A percentile compares a stretch with the other conserved stretches of the same genome.
Conservation (phyloP, 2,888 invertebrate species). For the Nasonovia ribisnigri region DNA sequence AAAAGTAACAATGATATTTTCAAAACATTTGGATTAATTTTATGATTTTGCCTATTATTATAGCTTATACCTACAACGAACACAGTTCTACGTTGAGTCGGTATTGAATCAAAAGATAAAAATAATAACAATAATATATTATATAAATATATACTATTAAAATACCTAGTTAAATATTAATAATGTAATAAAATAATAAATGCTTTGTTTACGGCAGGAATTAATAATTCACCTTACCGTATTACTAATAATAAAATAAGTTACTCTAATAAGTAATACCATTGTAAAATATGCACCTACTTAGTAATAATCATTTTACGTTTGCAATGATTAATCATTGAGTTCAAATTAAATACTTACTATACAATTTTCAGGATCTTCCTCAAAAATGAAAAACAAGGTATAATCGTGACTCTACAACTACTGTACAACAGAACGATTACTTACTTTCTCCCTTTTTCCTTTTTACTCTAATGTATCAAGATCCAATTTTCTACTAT, state of each 20-base stretch:
- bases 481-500: neutral
- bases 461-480: neutral
- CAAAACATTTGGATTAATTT: neutral
- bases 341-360: neutral
- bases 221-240: neutral
- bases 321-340: neutral
- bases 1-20: neutral
- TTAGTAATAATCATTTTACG: neutral
- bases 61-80: neutral
- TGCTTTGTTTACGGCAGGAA: neutral
- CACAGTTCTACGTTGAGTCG: neutral
- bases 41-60: neutral
- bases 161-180: constrained; percentile 2
- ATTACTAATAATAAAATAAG: neutral
- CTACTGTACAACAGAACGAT: neutral
- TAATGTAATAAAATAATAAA: neutral
- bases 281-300: too few relatives aligned
- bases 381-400: too few relatives aligned
- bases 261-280: too few relatives aligned
- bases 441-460: neutral
- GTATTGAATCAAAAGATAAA: neutral
- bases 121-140: neutral
- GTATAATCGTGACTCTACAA: neutral
- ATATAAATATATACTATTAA: neutral
- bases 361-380: too few relatives aligned